Evolutionary conservation across 2,113 vertebrate genomes (phyloP), one percentile per base, ranked within the genome.

Genomic region (Perca schrenkii): DNA sequence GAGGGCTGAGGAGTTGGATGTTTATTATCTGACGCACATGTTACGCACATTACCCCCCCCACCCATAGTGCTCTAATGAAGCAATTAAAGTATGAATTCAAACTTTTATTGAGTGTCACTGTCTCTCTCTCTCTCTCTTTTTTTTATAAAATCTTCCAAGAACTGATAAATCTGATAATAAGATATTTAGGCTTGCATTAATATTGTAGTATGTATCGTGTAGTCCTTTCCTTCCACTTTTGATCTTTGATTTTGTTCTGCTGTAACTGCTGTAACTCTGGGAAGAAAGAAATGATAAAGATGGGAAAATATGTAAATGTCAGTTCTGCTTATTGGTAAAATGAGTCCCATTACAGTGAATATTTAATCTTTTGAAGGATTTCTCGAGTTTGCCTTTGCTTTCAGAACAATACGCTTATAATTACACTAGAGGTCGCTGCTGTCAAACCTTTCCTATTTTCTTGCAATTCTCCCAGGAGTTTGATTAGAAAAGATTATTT

Each of bases 401-500:
- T 54, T 47, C 0, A 63, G 17, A 40, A 16, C 80, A 62, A 53
- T 79, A 14, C 6, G 0, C n/a, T 0, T 10, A 15, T 60, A 19
- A 0, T 0, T 49, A 91, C 95, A 92, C 92, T 72, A 94, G 95
- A 90, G 83, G 93, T 67, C 88, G 11, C 62, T 91, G 77, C 64
- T 89, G 60, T 31, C 75, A 64, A 74, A 84, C 43, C 0, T 58
- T 80, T 89, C 46, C 54, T 34, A 13, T 61, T 61, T 56, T 40
- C 14, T 11, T 40, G 3, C 71, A 47, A 0, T 3, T 16, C 21
- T 67, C 43, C 13, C n/a, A 21, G 6, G 7, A 63, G 11, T 19
- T 36, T 46, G 3, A 72, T 49, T 28, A 43, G 3, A 56, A 73
- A 74, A 36, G 0, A 34, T 40, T 13, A 19, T n/a, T 14, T 21